Base-by-base conservation (phyloP, 2,888 invertebrate species). In the Parnassius mnemosyne region DNA sequence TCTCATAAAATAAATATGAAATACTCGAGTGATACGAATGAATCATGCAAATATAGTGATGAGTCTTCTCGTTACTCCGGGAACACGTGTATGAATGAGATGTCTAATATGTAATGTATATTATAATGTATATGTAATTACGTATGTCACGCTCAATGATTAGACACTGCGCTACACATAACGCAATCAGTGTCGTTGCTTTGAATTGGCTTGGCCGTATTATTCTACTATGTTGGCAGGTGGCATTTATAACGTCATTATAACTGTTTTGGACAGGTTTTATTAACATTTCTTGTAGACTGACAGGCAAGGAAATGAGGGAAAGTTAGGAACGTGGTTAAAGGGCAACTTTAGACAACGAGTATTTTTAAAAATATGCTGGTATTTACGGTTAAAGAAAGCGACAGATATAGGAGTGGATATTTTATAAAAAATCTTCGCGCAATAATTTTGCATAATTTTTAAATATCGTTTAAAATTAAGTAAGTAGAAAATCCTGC, bases 151-250 rank as follows among this genome's bases (percentile, higher is more conserved):
- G 42, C 25, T 34, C 44, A 49, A 57, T 12, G 57, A 53, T 61
- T 57, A 61, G 57, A 61, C 42, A 43, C 50, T 53, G 57, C 42
- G 47, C 50, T 53, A 46, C 54, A 70, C 43, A 66, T 66, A 57
- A 68, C 66, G 73, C 68, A 71, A 71, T 77, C 72, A 73, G 71
- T 77, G 78, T 80, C 79, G 77, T 76, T 72, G 67, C 63, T 55
- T 73, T 75, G 77, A 80, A 81, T 82, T 81, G 81, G 80, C 77
- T 76, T 71, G 71, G 73, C 72, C 62, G 51, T 49, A 57, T 56
- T 52, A 51, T 13, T 61, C 73, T 72, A 66, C 50, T 50, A 54
- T 20, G 58, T 9, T 44, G 58, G 67, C 68, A 66, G 72, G 72
- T 68, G 65, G 66, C 67, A 71, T 72, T 69, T 66, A 65, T 54